A percentile compares a stretch with the other conserved stretches of the same genome.
Evolutionary conservation across 2,113 vertebrate species (phyloP).

Genomic region (Eptatretus burgeri): DNA sequence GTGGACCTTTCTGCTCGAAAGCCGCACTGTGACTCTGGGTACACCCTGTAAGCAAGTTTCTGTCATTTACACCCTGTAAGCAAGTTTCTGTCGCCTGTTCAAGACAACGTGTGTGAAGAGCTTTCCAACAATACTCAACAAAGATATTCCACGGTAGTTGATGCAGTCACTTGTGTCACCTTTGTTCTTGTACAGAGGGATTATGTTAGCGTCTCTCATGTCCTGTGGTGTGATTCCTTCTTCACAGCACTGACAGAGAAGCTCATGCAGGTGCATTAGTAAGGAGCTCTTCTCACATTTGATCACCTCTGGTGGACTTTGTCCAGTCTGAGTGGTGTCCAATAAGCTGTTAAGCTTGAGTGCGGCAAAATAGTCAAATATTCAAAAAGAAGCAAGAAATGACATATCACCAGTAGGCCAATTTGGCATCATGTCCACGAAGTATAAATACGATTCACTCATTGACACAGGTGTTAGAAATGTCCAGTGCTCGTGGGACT

Average conservation of each 20-base stretch:
- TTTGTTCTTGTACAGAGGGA: conserved; percentile 7
- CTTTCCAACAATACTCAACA: neutral
- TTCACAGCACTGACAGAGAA: conserved; percentile 7
- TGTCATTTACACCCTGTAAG: neutral
- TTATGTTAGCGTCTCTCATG: conserved; percentile 8
- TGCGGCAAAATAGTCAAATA: too few relatives aligned
- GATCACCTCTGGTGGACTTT: too few relatives aligned
- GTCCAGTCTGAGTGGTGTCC: too few relatives aligned
- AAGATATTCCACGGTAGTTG: neutral
- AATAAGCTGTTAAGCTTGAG: too few relatives aligned
- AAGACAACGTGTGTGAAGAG: neutral
- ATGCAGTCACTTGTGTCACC: conserved; percentile 7
- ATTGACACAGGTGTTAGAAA: too few relatives aligned
- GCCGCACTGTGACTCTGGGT: neutral
- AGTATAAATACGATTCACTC: too few relatives aligned
- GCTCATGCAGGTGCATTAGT: too few relatives aligned
- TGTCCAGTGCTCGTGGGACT: too few relatives aligned
- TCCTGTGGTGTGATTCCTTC: conserved; percentile 7
- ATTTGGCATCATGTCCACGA: too few relatives aligned
- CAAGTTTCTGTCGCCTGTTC: neutral
- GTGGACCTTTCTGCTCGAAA: neutral
- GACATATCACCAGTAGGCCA: too few relatives aligned
- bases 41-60: neutral
- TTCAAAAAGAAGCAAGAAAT: too few relatives aligned
- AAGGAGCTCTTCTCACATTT: too few relatives aligned